Evolutionary conservation across 2,113 vertebrate species (phyloP).

Genomic region (Cinclus cinclus): DNA sequence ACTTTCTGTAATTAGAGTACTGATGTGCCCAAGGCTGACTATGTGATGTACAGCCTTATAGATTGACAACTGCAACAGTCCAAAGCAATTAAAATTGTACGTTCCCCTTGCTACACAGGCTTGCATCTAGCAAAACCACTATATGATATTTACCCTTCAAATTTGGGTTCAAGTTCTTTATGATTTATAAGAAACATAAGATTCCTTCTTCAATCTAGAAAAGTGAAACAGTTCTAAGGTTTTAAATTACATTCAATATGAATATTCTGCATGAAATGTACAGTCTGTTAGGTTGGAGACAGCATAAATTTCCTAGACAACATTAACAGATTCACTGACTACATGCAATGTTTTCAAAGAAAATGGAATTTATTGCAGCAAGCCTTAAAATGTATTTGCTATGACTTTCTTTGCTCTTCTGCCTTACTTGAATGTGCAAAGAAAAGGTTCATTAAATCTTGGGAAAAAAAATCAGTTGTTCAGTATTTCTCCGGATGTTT

Average conservation of each 20-base stretch:
- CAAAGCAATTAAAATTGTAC: slow-evolving; percentile 72
- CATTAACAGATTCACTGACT: not conserved
- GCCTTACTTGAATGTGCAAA: not conserved
- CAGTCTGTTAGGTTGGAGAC: not conserved
- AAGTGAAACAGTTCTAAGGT: not conserved
- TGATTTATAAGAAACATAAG: not conserved
- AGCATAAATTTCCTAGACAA: not conserved
- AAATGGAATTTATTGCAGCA: not conserved
- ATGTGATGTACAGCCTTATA: slow-evolving; percentile 76
- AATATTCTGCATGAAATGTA: not conserved
- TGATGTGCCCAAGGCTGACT: slow-evolving; percentile 81
- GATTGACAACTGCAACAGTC: slow-evolving; percentile 83
- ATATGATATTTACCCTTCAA: slow-evolving; percentile 14
- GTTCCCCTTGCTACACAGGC: not conserved
- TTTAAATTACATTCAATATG: not conserved
- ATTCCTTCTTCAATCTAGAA: not conserved
- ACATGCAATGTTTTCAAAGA: not conserved
- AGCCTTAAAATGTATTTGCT: not conserved
- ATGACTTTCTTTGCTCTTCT: not conserved
- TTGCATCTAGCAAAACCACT: slow-evolving; percentile 22
- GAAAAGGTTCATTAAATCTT: not conserved
- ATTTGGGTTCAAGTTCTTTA: not conserved
- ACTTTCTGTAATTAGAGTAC: slow-evolving; percentile 87
- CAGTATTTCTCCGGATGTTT: not conserved
- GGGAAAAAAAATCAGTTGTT: not conserved